These are phyloP conservation scores for Mycalesis mineus DNA, from an alignment of 2,888 invertebrate species.

Conservation along the genomic window DNA sequence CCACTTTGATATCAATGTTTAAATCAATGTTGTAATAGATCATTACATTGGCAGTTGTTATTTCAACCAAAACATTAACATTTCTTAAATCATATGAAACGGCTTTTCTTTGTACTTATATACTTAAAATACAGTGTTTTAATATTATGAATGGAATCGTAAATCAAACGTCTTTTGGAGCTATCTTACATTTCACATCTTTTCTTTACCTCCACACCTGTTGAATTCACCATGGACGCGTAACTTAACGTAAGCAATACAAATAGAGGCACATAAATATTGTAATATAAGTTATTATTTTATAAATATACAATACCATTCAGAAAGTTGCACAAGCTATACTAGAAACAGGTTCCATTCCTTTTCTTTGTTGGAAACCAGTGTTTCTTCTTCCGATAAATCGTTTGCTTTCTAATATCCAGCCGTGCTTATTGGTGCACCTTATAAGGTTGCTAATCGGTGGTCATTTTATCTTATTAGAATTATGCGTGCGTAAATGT, in stretches of 20 bases:
- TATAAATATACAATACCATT: not conserved
- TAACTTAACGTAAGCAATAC: not conserved
- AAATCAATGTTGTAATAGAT: too few species aligned
- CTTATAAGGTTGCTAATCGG: slow-evolving; percentile 18
- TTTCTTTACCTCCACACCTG: slow-evolving; percentile 2
- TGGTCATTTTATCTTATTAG: slow-evolving; percentile 16
- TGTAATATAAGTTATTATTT: not conserved
- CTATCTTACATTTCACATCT: slow-evolving; percentile 5
- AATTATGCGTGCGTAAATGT: slow-evolving; percentile 14
- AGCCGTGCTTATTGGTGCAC: slow-evolving; percentile 39
- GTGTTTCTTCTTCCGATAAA: slow-evolving; percentile 62
- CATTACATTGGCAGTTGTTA: too few species aligned
- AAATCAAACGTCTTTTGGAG: not conserved
- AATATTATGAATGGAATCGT: not conserved
- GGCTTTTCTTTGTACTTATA: too few species aligned
- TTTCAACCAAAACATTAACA: too few species aligned
- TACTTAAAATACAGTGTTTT: not conserved
- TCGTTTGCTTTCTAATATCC: slow-evolving; percentile 63
- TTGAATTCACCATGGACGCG: not conserved
- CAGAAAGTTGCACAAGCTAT: slow-evolving; percentile 27
- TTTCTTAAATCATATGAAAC: too few species aligned
- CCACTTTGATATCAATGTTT: too few species aligned
- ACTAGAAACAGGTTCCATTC: slow-evolving; percentile 55
- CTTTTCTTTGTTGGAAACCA: slow-evolving; percentile 44
- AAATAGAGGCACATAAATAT: not conserved